These are phyloP conservation scores for Antennarius maculatus DNA, from an alignment of 2,797 vertebrate genomes.

Conservation along the genomic window DNA sequence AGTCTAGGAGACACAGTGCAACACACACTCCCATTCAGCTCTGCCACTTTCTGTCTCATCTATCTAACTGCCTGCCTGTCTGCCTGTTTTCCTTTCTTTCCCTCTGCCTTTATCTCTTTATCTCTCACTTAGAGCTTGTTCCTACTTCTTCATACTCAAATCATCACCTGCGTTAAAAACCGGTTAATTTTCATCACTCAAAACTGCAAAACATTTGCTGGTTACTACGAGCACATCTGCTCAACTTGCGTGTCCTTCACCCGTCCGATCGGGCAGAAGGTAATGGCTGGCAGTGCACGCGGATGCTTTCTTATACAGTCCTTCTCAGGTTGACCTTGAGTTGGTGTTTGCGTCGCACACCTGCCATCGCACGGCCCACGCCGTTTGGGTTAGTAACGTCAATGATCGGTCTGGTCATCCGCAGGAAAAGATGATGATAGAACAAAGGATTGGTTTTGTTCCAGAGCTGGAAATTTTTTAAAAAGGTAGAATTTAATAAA, in stretches of 20 bases:
- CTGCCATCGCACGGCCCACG: constrained; percentile 36
- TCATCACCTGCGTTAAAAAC: constrained; percentile 7
- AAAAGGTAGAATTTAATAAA: constrained; percentile 26
- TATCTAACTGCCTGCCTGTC: constrained; percentile 1
- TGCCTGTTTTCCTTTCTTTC: not conserved
- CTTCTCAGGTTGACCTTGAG: constrained; percentile 66
- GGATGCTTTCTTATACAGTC: constrained; percentile 14
- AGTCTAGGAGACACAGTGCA: constrained; percentile 71
- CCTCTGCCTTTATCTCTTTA: not conserved
- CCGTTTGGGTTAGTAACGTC: constrained; percentile 29
- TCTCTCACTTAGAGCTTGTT: not conserved
- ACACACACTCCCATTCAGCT: constrained; percentile 55
- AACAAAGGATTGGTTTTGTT: constrained; percentile 27
- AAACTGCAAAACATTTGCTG: not conserved
- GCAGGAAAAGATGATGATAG: constrained; percentile 4
- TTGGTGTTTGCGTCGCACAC: constrained; percentile 35
- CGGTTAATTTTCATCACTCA: constrained; percentile 3
- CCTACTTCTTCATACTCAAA: constrained; percentile 8
- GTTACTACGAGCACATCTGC: not conserved
- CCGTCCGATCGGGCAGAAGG: constrained; percentile 38
- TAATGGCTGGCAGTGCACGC: constrained; percentile 32
- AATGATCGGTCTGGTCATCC: constrained; percentile 23
- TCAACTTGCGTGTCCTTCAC: constrained; percentile 25
- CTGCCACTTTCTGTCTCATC: constrained; percentile 33
- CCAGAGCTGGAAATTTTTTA: constrained; percentile 13